Base-by-base conservation (phyloP, 2,888 invertebrate species). In the Poecilobothrus nobilitatus region DNA sequence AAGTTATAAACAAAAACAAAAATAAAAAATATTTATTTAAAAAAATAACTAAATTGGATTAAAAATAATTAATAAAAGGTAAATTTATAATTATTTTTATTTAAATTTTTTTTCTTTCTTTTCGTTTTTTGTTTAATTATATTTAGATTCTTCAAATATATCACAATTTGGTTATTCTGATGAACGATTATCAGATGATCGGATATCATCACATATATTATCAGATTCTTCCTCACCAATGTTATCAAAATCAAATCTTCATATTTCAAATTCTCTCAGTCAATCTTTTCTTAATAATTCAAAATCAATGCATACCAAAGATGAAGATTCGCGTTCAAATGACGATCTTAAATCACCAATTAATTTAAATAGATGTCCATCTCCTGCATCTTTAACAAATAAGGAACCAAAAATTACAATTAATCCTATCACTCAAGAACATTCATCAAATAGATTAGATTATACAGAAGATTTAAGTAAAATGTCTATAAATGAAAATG, bases 381-480 rank as follows among this genome's bases (percentile, higher is more conserved):
- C 53, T 18, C 53, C 53, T 18, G 2, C 9, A 37, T 37, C 37
- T 7, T 44, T 12, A 53, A 15, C 53, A 9, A 53, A 18, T n/a
- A 53, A 53, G 6, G 53, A 53, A 53, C 7, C 53, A 53, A 53
- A 53, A 53, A 53, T n/a, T 18, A 18, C 12, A 53, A 53, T 15
- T 2, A 53, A 53, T 18, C 18, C 53, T 53, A 18, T 15, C 1
- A 53, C 15, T 3, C 53, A 53, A 53, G 53, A 53, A 53, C 12
- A 53, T 12, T 12, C 53, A 18, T 53, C 53, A 12, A 27, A 27
- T 37, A 53, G 53, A 53, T 15, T 53, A 18, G 53, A 53, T 53
- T 97, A 97, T 80, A 95, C 97, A 77, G 95, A 96, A 79, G 96
- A 97, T 80, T 84, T 97, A 72, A 91, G 94, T 70, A 97, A 97